Evolutionary conservation across 2,888 invertebrate genomes (phyloP).

Genomic region (Cosmorhoe ocellata): DNA sequence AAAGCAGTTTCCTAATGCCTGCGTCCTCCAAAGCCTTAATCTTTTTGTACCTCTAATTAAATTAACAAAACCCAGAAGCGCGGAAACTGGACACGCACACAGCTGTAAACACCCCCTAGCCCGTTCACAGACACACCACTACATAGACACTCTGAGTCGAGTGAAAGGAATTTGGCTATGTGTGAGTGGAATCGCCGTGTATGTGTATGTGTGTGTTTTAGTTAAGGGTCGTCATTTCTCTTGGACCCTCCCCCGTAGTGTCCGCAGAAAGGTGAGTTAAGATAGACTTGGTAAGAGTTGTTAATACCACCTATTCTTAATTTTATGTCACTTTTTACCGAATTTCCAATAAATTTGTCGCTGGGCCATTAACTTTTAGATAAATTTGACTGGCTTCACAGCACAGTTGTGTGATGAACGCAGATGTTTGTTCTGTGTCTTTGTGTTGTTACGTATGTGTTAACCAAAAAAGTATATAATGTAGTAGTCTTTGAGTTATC

Average conservation of each 20-base stretch:
- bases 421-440: too few species aligned
- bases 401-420: too few species aligned
- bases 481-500: too few species aligned
- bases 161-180: constrained; percentile 46
- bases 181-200: constrained; percentile 64
- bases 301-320: constrained; percentile 28
- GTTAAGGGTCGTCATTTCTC: constrained; percentile 83
- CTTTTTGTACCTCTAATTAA: constrained; percentile 83
- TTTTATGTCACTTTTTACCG: background rate
- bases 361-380: too few species aligned
- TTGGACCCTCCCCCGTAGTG: constrained; percentile 82
- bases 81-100: constrained; percentile 81
- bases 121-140: constrained; percentile 46
- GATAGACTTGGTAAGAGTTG: constrained; percentile 60
- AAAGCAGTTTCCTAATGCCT: constrained; percentile 75
- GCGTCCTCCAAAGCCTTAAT: constrained; percentile 75
- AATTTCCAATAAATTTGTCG: too few species aligned
- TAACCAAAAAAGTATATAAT: too few species aligned
- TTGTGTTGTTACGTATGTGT: too few species aligned
- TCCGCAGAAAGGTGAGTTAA: constrained; percentile 83
- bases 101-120: constrained; percentile 39
- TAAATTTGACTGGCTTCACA: too few species aligned
- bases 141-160: constrained; percentile 40
- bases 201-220: constrained; percentile 79
- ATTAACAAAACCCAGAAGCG: constrained; percentile 80